Evolutionary conservation across 2,113 vertebrate species (phyloP).

Genomic region (Dunckerocampus dactyliophorus): DNA sequence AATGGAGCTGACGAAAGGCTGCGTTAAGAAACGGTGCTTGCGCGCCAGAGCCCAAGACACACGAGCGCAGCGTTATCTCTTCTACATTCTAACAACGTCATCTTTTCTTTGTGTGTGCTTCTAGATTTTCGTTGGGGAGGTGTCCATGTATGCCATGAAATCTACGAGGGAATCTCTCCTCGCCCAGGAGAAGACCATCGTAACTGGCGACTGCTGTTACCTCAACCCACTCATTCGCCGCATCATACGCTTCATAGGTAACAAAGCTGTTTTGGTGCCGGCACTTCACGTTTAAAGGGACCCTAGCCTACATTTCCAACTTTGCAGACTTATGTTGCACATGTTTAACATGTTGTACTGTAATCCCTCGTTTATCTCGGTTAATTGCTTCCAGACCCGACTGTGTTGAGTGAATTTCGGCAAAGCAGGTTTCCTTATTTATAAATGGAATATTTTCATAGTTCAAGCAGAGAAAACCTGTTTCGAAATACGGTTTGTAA

Average conservation of each 20-base stretch:
- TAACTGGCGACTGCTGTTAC: conserved; percentile 98
- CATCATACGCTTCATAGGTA: conserved; percentile 93
- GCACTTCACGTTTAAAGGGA: too few relatives aligned
- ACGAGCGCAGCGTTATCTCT: conserved; percentile 20
- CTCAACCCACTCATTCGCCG: conserved; percentile 93
- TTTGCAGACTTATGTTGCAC: too few relatives aligned
- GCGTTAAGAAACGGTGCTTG: conserved; percentile 35
- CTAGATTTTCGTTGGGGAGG: conserved; percentile 95
- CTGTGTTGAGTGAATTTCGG: too few relatives aligned
- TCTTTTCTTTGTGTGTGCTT: background rate
- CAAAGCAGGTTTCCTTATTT: too few relatives aligned
- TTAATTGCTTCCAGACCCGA: too few relatives aligned
- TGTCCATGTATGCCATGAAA: conserved; percentile 97
- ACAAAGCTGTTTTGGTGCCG: conserved; percentile 29
- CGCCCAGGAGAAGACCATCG: conserved; percentile 93
- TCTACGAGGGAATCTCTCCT: conserved; percentile 89
- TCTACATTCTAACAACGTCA: conserved; percentile 2
- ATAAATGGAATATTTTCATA: too few relatives aligned
- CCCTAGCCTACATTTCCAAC: too few relatives aligned
- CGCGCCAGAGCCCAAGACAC: too few relatives aligned
- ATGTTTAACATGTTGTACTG: too few relatives aligned
- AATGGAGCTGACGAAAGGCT: conserved; percentile 50
- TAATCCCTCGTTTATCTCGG: too few relatives aligned
- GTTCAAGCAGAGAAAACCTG: too few relatives aligned
- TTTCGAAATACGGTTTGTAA: too few relatives aligned